A percentile compares a stretch with the other conserved stretches of the same genome.
These are phyloP conservation scores for Calliopsis andreniformis DNA, from an alignment of 1,140 invertebrate genomes.

Conservation along the genomic window DNA sequence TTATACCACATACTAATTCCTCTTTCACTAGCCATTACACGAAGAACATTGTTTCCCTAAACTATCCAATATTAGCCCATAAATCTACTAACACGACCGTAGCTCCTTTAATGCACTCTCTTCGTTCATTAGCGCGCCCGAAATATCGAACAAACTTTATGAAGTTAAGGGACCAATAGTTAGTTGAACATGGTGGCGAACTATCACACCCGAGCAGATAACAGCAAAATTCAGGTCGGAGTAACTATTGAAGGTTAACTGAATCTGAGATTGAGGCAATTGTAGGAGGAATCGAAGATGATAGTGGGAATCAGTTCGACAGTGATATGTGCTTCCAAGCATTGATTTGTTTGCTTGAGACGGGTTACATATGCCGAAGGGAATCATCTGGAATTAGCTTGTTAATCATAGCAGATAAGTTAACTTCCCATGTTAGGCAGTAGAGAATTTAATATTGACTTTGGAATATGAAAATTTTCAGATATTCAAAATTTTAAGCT, in stretches of 20 bases:
- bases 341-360: no score
- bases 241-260: background rate
- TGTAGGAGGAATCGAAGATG: no score
- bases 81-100: background rate
- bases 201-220: background rate
- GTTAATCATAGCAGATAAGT: no score
- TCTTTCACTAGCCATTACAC: background rate
- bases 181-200: background rate
- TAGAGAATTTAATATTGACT: no score
- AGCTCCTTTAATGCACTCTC: background rate
- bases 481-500: no score
- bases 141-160: constrained; percentile 47
- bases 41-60: background rate
- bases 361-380: no score
- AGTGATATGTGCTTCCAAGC: no score
- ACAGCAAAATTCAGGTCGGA: background rate
- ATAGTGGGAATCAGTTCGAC: no score
- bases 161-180: constrained; percentile 50
- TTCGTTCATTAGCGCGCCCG: constrained; percentile 17
- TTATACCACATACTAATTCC: background rate
- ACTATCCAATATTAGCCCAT: background rate
- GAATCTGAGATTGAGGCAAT: background rate
- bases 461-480: no score
- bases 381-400: no score
- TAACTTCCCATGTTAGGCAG: no score